Evolutionary conservation across 2,888 invertebrate genomes (phyloP), one percentile per base, ranked within the genome.

Genomic region (Microplitis deprimator): DNA sequence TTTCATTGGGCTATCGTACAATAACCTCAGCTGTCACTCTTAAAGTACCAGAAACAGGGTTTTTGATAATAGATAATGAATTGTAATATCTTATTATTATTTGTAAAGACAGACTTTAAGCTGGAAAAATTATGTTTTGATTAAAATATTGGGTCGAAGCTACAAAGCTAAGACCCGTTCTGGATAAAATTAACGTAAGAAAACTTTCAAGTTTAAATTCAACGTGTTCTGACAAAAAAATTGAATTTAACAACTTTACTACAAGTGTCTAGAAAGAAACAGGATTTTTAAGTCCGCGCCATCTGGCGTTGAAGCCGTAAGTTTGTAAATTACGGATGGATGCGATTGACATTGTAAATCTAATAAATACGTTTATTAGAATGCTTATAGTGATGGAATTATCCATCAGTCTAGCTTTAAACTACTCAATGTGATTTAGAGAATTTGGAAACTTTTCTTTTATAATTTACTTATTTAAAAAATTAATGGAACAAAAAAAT

Each of bases 91-190:
- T 1, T 1, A 20, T 20, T 20, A 20, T 20, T 20, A 20, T 20
- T 20, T 20, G 20, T 20, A 0, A 20, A 20, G 17, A 20, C 20
- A 1, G 20, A 20, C 1, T 20, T 20, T 20, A 20, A 20, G 20
- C 1, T 7, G 40, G 68, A 67, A 68, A 65, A 64, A 59, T 75
- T 78, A 71, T 81, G n/a, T 50, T 79, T 73, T 13, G 29, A 65
- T 80, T 17, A 17, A n/a, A 29, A 72, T 78, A 10, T 76, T 80
- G 85, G 88, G 84, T 84, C 86, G 39, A 83, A 85, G 84, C 86
- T 84, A 79, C 60, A 64, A 73, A 83, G 84, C 79, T 80, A 81
- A 81, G 85, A 87, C 85, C 88, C 86, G 87, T 87, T 87, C 88
- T 78, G 69, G 88, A 89, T 59, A 89, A 87, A 89, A 72, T 88